Base-by-base conservation (phyloP, 1,140 invertebrate genomes). In the Leptopilina clavipes region DNA sequence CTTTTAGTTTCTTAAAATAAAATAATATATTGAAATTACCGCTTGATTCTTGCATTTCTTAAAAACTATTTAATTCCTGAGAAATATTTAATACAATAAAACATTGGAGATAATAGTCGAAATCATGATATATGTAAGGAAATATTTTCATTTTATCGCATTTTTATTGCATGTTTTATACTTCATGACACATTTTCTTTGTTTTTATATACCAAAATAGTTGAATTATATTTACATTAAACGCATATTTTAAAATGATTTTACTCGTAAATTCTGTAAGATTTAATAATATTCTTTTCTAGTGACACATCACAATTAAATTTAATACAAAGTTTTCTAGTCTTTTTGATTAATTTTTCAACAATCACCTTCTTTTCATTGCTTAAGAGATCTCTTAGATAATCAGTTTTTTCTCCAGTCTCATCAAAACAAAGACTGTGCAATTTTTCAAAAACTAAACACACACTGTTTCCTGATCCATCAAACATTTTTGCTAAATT, bases 361-460 rank as follows among this genome's bases (percentile, higher is more conserved):
- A 17, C 5, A 52, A 52, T n/a, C 48, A 17, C 14, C 6, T 52
- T 52, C 14, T n/a, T 52, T 2, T 52, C 48, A 17, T 52, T 17
- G 14, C 17, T 82, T 31, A 85, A 81, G 79, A 86, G 80, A 82
- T 81, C 76, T 14, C 76, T 82, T 73, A 86, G 85, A 81, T 86
- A 86, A 40, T 82, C 56, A 75, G 76, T 85, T 82, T 79, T 85
- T 14, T 81, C 83, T 75, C 85, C 85, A 75, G 37, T 71, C n/a
- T 81, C 77, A 79, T 86, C 77, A 84, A 86, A 86, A 82, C 85
- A 86, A 79, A 85, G 72, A 79, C 79, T 76, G 82, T 86, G 82
- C 25, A 86, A 83, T 83, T 82, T 85, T 82, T 83, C 73, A 79
- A 86, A 84, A 71, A 73, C 71, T 77, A 31, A 52, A 79, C 82